These are phyloP conservation scores for Cerastis leucographa DNA, from an alignment of 2,888 invertebrate genomes.

Conservation along the genomic window DNA sequence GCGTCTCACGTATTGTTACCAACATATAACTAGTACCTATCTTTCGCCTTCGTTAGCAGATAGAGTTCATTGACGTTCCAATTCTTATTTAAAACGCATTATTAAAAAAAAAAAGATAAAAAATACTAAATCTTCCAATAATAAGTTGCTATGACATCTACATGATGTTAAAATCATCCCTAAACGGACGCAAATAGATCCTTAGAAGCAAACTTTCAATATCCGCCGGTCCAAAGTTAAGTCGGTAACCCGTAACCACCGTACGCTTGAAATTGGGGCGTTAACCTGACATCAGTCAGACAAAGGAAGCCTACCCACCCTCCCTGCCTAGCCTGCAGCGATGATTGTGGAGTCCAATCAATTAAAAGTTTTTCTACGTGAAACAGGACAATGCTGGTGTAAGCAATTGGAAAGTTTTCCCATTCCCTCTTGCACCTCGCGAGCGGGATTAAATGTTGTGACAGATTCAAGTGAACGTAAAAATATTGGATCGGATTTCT, in stretches of 20 bases:
- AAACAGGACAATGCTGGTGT: conserved; percentile 47
- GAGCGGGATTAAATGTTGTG: conserved; percentile 46
- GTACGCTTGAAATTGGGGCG: conserved; percentile 19
- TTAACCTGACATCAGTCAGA: conserved; percentile 43
- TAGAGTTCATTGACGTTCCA: not conserved
- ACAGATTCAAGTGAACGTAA: conserved; percentile 32
- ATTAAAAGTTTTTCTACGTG: conserved; percentile 69
- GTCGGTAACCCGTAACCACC: conserved; percentile 11
- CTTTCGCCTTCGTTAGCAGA: not conserved
- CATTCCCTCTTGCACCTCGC: conserved; percentile 61
- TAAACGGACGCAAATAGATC: not conserved
- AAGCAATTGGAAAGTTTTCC: conserved; percentile 68
- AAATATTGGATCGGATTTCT: conserved; percentile 19
- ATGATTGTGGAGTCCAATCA: conserved; percentile 61
- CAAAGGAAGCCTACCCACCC: conserved; percentile 2
- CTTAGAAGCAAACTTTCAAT: conserved; percentile 23
- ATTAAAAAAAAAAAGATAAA: too few species aligned
- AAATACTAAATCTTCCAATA: not conserved
- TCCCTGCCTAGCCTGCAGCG: not conserved
- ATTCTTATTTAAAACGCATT: not conserved
- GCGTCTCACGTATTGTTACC: too few species aligned
- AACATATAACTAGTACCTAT: too few species aligned
- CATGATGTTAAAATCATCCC: not conserved
- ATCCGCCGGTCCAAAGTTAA: conserved; percentile 34
- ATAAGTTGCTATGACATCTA: not conserved